phyloP scores from a whole-genome alignment of 2,113 vertebrate genomes.

The Tyto alba region DNA sequence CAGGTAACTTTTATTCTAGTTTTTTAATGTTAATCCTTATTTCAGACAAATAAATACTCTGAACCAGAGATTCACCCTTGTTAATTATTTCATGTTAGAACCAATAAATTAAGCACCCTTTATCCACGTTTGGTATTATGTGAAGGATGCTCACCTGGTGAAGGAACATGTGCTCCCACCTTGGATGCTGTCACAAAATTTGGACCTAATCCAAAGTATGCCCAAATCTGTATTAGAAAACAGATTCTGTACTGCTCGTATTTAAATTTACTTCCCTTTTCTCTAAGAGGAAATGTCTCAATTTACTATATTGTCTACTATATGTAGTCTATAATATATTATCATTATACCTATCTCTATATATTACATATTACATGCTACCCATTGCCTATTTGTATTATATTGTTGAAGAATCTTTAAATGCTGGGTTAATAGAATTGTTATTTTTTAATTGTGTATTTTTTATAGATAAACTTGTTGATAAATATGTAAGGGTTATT shows the following conservation, averaged over 20 bases:
- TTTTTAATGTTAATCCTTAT: slow-evolving; percentile 3
- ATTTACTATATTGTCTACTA: not conserved
- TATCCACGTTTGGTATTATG: not conserved
- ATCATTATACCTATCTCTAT: not conserved
- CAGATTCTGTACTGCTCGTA: not conserved
- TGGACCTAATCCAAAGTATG: not conserved
- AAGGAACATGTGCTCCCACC: not conserved
- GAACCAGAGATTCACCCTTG: not conserved
- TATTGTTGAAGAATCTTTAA: not conserved
- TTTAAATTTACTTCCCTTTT: not conserved
- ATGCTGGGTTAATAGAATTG: not conserved
- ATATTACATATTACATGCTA: not conserved
- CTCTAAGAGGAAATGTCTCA: not conserved
- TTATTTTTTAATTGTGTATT: not conserved
- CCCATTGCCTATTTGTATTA: not conserved
- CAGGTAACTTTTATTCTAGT: not conserved
- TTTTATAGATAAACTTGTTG: not conserved
- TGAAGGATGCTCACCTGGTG: not conserved
- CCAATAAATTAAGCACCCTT: not conserved
- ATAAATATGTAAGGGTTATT: not conserved
- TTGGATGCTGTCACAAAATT: not conserved
- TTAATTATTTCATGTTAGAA: not conserved
- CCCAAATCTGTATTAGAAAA: not conserved
- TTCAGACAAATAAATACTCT: slow-evolving; percentile 11
- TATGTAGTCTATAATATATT: not conserved